Conservation (phyloP, 1,140 invertebrate genomes). For the Solenopsis invicta region DNA sequence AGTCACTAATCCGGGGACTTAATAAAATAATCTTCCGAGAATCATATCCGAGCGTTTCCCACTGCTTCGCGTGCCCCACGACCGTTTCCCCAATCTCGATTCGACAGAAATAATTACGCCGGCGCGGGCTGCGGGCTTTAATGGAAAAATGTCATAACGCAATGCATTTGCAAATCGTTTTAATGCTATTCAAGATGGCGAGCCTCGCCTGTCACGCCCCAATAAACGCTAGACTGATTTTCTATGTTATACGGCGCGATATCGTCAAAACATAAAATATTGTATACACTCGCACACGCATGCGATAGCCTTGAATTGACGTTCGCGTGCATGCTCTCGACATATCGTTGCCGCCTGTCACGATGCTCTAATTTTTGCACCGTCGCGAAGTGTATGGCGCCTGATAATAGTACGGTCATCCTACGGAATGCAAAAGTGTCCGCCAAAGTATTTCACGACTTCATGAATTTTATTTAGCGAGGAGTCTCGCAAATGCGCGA, state of each 20-base stretch:
- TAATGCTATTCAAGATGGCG: slow-evolving; percentile 62
- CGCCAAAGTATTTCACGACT: neutral
- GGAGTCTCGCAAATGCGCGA: neutral
- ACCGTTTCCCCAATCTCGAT: slow-evolving; percentile 41
- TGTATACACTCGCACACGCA: slow-evolving; percentile 35
- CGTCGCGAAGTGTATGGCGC: slow-evolving; percentile 15
- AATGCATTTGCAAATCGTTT: slow-evolving; percentile 53
- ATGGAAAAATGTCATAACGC: slow-evolving; percentile 61
- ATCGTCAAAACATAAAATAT: slow-evolving; percentile 54
- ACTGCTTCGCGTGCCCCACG: slow-evolving; percentile 17
- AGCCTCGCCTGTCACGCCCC: slow-evolving; percentile 52
- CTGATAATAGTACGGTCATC: neutral
- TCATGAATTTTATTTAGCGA: neutral
- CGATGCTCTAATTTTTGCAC: slow-evolving; percentile 56
- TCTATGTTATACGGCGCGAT: slow-evolving; percentile 46
- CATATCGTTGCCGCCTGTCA: slow-evolving; percentile 58
- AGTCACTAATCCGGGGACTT: slow-evolving; percentile 13
- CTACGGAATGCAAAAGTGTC: neutral
- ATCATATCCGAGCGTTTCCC: slow-evolving; percentile 34
- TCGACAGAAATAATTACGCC: slow-evolving; percentile 56
- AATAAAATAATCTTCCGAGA: slow-evolving; percentile 45
- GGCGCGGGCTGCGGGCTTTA: slow-evolving; percentile 16
- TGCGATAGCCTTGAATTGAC: slow-evolving; percentile 63
- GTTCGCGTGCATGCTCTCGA: slow-evolving; percentile 57
- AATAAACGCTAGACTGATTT: slow-evolving; percentile 62